phyloP scores from a whole-genome alignment of 2,797 vertebrate species.

The Oreochromis mossambicus region DNA sequence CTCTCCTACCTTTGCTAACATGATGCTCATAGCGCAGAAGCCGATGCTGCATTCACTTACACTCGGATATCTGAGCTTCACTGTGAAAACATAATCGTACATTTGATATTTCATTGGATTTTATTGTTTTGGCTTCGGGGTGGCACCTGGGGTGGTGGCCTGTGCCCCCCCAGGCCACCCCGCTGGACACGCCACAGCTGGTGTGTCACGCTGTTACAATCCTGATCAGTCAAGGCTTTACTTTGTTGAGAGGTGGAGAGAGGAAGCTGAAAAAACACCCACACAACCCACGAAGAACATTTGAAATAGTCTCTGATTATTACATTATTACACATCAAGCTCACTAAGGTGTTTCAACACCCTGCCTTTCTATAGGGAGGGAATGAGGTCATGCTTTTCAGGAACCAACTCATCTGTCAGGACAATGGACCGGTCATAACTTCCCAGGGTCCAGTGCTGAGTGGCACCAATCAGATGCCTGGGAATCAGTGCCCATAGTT shows the following conservation, averaged over 20 bases:
- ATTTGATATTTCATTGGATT: no score
- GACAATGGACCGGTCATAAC: constrained; percentile 74
- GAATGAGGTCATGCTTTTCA: constrained; percentile 76
- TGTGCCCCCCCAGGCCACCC: no score
- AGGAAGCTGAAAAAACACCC: neutral
- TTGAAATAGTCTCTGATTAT: neutral
- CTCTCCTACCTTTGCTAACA: no score
- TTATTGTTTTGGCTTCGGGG: no score
- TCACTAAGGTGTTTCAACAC: constrained; percentile 15
- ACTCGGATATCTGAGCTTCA: no score
- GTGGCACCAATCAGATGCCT: constrained; percentile 60
- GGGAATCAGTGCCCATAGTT: constrained; percentile 67
- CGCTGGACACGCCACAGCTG: no score
- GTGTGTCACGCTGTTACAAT: neutral
- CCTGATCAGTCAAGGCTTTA: neutral
- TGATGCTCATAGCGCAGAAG: no score
- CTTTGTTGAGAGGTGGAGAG: neutral
- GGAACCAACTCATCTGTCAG: constrained; percentile 77
- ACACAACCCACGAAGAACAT: neutral
- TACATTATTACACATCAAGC: neutral
- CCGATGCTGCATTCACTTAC: no score
- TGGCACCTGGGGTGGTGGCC: no score
- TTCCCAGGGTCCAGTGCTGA: constrained; percentile 69
- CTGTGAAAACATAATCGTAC: no score
- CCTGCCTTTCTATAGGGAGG: constrained; percentile 9